Evolutionary conservation across 2,888 invertebrate species (phyloP), one percentile per base, ranked within the genome.

Genomic region (Platycnemis pennipes): DNA sequence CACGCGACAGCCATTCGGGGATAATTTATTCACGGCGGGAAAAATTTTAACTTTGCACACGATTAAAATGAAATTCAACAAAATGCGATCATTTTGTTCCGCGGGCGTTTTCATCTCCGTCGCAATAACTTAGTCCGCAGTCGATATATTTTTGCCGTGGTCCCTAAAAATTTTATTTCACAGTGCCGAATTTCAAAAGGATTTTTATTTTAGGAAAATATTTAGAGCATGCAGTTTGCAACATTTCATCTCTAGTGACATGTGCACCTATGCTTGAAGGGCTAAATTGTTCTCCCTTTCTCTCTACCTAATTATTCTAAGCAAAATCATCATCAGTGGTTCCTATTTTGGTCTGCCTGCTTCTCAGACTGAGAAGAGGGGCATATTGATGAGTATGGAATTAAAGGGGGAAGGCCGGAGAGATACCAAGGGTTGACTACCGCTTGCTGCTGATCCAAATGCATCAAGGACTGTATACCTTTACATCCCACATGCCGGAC

Each of bases 251-350:
- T 42, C n/a, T n/a, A 42, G 53, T 42, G 31, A 89, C 26, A 89
- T 42, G 53, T 31, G 89, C 89, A 53, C 37, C 53, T 42, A 53
- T 16, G 31, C 89, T 37, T 56, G 56, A 56, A 91, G 69, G 63
- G 91, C 63, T 91, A 91, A 91, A 91, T 91, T 44, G 56, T 69
- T 91, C 91, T 91, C 91, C 69, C 63, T 63, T 46, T 87, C 87
- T 69, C 63, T 7, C 91, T 42, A 19, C n/a, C n/a, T n/a, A n/a
- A n/a, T n/a, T n/a, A n/a, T n/a, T n/a, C n/a, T n/a, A n/a, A n/a
- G n/a, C n/a, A n/a, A n/a, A n/a, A n/a, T n/a, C n/a, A n/a, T n/a
- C n/a, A n/a, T n/a, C n/a, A n/a, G n/a, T n/a, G n/a, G n/a, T n/a
- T n/a, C n/a, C n/a, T n/a, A n/a, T n/a, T n/a, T n/a, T n/a, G n/a